Evolutionary conservation across 2,797 vertebrate genomes (phyloP), one percentile per base, ranked within the genome.

Genomic region (Pogoniulus pusillus): DNA sequence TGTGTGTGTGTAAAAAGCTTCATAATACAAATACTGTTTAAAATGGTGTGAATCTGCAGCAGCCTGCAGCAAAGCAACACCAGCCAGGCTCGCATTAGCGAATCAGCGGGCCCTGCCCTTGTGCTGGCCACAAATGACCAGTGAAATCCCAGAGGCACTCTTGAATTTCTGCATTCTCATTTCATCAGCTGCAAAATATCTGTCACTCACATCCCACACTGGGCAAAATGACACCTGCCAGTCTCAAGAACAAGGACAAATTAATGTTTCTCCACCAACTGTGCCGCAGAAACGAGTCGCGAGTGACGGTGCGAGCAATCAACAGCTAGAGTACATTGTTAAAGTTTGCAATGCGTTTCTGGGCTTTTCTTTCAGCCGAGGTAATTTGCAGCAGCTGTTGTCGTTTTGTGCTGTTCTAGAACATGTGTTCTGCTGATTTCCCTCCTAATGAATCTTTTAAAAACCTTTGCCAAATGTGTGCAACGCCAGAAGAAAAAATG

Each of bases 221-320:
- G 98, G 97, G 97, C 96, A 96, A 97, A 97, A 97, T 98, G 99
- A 99, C 99, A 99, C 99, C 99, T 99, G 99, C 98, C 99, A 98
- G 98, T 99, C 98, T 99, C 98, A 97, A 98, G 98, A 98, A 98
- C 98, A 98, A 98, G 98, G 98, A 98, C 98, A 98, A 96, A 97
- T 97, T 97, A 96, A 97, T 97, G 96, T 97, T 97, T 64, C 83
- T 96, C 95, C 93, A 96, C 96, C 95, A 97, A 96, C 75, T 60
- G 64, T 68, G 86, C 96, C 96, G 97, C 96, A 93, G 95, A 93
- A 95, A 92, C n/a, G 94, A 96, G 95, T 93, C 78, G 93, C 22
- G n/a, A 95, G 93, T n/a, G 14, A 35, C 27, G 35, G 87, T 87
- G 62, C n/a, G 72, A 95, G 93, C 91, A 71, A 93, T 83, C 94